Conservation (phyloP, 2,888 invertebrate genomes). For the Mallateleia sp. region DNA sequence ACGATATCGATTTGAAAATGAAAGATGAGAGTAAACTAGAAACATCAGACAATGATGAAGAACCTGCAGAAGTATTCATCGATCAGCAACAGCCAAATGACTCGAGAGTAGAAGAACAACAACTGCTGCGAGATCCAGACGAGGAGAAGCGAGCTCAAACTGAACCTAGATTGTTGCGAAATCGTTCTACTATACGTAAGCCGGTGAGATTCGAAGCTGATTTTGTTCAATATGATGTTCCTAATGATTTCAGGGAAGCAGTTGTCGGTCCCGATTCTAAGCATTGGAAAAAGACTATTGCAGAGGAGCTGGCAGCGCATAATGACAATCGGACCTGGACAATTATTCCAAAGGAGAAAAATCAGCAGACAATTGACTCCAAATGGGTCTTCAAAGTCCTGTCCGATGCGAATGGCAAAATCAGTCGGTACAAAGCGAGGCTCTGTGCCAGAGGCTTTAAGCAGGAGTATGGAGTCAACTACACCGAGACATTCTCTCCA, state of each 20-base stretch:
- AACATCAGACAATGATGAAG: not conserved
- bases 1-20: not conserved
- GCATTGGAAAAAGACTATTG: not conserved
- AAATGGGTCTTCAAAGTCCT: conserved; percentile 45
- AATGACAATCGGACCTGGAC: conserved; percentile 14
- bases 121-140: not conserved
- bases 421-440: conserved; percentile 9
- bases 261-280: conserved; percentile 5
- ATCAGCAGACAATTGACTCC: conserved; percentile 22
- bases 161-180: not conserved
- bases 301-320: not conserved
- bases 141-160: not conserved
- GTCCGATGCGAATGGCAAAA: not conserved
- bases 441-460: conserved; percentile 9
- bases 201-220: conserved; percentile 33
- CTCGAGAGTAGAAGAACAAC: not conserved
- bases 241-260: conserved; percentile 2
- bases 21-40: not conserved
- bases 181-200: conserved; percentile 13
- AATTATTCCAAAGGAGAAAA: conserved; percentile 13
- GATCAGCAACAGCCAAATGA: not conserved
- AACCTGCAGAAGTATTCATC: not conserved
- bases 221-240: conserved; percentile 15
- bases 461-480: not conserved
- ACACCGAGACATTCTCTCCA: not conserved